Conservation (phyloP, 1,140 invertebrate species). For the Sogatella furcifera region DNA sequence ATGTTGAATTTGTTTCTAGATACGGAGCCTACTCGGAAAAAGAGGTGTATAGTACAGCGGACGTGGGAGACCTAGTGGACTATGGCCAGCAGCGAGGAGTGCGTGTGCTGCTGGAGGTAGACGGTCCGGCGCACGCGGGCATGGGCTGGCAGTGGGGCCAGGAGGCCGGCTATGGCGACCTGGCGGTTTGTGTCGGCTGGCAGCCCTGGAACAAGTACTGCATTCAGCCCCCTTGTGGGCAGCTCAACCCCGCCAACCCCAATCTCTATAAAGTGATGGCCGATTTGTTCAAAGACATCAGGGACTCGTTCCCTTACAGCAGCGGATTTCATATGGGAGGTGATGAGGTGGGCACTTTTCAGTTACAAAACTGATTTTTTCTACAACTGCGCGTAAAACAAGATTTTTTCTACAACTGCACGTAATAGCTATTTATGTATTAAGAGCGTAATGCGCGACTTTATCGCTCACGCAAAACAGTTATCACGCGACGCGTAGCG, state of each 20-base stretch:
- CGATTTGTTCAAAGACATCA: conserved; percentile 56
- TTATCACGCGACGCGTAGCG: no score
- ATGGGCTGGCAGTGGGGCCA: conserved; percentile 71
- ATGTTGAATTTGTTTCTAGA: conserved; percentile 32
- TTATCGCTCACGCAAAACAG: no score
- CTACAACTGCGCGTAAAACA: background rate
- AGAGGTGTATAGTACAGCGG: conserved; percentile 53
- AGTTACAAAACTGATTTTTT: background rate
- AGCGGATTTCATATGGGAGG: conserved; percentile 72
- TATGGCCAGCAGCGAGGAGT: conserved; percentile 64
- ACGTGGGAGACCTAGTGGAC: conserved; percentile 50
- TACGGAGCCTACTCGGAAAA: conserved; percentile 62
- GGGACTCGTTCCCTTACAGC: conserved; percentile 43
- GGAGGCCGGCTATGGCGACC: conserved; percentile 35
- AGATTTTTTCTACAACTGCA: background rate
- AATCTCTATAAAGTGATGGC: conserved; percentile 56
- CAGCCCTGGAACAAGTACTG: conserved; percentile 62
- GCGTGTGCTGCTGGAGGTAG: conserved; percentile 68
- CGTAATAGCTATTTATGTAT: no score
- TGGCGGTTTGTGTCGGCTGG: conserved; percentile 69
- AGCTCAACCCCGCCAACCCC: conserved; percentile 70
- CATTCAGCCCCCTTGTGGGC: conserved; percentile 75
- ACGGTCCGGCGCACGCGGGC: conserved; percentile 74
- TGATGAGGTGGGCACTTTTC: conserved; percentile 52
- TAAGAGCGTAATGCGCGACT: no score